Base-by-base conservation (phyloP, 2,888 invertebrate genomes). In the Hydropsyche betteni region DNA sequence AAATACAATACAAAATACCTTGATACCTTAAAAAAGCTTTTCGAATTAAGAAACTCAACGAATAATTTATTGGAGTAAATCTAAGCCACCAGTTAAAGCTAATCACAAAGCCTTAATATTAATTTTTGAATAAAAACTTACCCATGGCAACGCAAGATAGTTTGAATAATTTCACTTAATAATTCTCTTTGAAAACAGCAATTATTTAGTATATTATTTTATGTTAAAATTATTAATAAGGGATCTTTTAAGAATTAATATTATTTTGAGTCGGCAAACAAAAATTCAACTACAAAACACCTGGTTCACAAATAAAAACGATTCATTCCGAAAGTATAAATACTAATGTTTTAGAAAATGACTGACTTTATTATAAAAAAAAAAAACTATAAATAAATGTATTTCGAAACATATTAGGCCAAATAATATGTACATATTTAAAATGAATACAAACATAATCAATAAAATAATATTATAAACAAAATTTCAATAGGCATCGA, bases 71-170 rank as follows among this genome's bases (percentile, higher is more conserved):
- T n/a, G 36, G 33, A 58, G 58, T 50, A 72, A 58, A 68, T 70
- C 69, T 70, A 75, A 75, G 55, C 71, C 69, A 74, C 71, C 75
- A 69, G 74, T 74, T 77, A 77, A 72, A 77, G 75, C 78, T 78
- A 78, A 78, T 78, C 78, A 78, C 78, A 78, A 76, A 77, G 77
- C 78, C 78, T 78, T 77, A 72, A 61, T 73, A 70, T 74, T 68
- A 55, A 72, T 75, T 53, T 69, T 74, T 68, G 14, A 38, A 44
- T 55, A 34, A 68, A 70, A 68, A 69, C 52, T 73, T 76, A 76
- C 70, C 74, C 74, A 76, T 76, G 76, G 76, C 76, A 76, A 72
- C 76, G 64, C 52, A 70, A 74, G 44, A 72, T 58, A 58, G 58
- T 58, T 53, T 70, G 14, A 12, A 53, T 34, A 53, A 70, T 44